A percentile compares a stretch with the other conserved stretches of the same genome.
phyloP scores from a whole-genome alignment of 2,888 invertebrate species.

The Limnephilus auricula region DNA sequence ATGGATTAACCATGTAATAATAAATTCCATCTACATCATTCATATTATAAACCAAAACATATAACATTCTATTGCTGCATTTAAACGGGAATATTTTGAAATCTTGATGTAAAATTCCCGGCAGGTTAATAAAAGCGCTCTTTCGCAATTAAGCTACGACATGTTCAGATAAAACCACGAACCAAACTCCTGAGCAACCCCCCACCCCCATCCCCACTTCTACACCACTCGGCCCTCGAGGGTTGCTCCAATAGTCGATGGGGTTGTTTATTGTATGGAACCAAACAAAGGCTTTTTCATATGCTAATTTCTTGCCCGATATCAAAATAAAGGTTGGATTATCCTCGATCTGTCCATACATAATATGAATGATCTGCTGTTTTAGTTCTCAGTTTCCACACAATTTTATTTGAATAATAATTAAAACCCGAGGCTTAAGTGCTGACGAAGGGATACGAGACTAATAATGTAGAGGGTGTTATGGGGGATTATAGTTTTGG shows the following conservation, averaged over 20 bases:
- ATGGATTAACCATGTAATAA: too few species aligned
- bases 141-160: conserved; percentile 48
- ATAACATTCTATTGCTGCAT: background rate
- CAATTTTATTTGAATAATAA: conserved; percentile 28
- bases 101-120: conserved; percentile 41
- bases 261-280: conserved; percentile 45
- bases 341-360: conserved; percentile 44
- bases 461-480: background rate
- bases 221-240: conserved; percentile 23
- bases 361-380: conserved; percentile 48
- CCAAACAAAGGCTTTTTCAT: conserved; percentile 53
- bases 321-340: conserved; percentile 53
- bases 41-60: background rate
- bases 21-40: too few species aligned
- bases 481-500: background rate
- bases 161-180: conserved; percentile 47
- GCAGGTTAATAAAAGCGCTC: conserved; percentile 46
- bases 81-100: background rate
- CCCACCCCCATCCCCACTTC: conserved; percentile 1
- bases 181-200: conserved; percentile 6
- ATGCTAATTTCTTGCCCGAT: conserved; percentile 51
- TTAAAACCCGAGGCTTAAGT: conserved; percentile 22
- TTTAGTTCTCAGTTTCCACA: conserved; percentile 26
- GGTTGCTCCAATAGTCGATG: conserved; percentile 49
- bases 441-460: background rate